These are phyloP conservation scores for Spongilla lacustris DNA, from an alignment of 37 sponge, comb jelly and placozoan species.

Conservation along the genomic window DNA sequence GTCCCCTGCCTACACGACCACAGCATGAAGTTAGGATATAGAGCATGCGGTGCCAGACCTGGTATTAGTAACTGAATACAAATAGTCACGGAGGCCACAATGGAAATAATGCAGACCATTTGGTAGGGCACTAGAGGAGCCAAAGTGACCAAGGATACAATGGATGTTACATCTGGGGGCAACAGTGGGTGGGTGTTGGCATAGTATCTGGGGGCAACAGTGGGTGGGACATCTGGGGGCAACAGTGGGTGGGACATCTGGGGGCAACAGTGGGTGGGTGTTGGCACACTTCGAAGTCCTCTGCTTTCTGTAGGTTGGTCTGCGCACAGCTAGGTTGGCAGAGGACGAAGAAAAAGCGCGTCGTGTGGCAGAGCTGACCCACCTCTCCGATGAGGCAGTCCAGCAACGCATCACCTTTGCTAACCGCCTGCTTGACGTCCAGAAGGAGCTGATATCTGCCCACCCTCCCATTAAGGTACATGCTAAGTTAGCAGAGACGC, in stretches of 20 bases:
- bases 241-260: neutral
- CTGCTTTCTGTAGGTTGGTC: neutral
- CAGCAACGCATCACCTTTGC: slow-evolving; percentile 43
- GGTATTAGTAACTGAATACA: neutral
- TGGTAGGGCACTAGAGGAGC: neutral
- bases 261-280: neutral
- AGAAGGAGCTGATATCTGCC: slow-evolving; percentile 65
- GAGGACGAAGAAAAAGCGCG: slow-evolving; percentile 22
- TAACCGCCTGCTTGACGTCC: slow-evolving; percentile 56
- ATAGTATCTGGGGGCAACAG: neutral
- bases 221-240: neutral
- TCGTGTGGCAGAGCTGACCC: slow-evolving; percentile 21
- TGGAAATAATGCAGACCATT: neutral
- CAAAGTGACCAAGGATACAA: neutral
- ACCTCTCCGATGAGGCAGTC: slow-evolving; percentile 45
- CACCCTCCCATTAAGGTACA: slow-evolving; percentile 58
- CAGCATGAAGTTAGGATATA: too few relatives aligned
- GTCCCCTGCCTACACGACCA: neutral
- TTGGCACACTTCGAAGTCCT: too few relatives aligned
- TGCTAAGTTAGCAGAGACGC: neutral
- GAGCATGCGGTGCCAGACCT: neutral
- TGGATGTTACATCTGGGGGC: neutral
- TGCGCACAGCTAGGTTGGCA: neutral
- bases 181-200: neutral
- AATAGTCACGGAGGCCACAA: neutral